Conservation (phyloP, 2,113 vertebrate species). For the Emydura subglobosa region DNA sequence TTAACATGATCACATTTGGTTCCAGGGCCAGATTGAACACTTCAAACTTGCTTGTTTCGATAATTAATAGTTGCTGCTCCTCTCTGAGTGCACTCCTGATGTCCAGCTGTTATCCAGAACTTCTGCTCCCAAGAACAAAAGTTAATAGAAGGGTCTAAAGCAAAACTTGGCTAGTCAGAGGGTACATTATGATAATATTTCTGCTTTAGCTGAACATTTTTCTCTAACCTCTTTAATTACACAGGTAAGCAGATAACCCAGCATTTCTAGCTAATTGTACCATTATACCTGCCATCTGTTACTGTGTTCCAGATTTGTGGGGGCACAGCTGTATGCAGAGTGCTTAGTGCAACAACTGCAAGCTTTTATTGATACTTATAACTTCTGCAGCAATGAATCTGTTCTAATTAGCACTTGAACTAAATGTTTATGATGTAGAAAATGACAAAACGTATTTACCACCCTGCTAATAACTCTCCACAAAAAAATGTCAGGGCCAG, state of each 20-base stretch:
- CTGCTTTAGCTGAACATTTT: neutral
- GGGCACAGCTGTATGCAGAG: constrained; percentile 49
- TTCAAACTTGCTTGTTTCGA: neutral
- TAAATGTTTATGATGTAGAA: constrained; percentile 58
- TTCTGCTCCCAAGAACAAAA: neutral
- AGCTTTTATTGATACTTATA: constrained; percentile 42
- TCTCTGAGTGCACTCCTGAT: neutral
- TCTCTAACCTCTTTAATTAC: constrained; percentile 2
- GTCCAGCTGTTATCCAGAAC: neutral
- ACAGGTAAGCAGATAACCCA: constrained; percentile 14
- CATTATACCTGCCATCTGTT: constrained; percentile 55
- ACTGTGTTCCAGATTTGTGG: neutral
- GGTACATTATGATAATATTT: neutral
- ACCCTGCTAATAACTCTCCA: constrained; percentile 38
- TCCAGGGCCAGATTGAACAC: neutral
- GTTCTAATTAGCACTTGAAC: constrained; percentile 59
- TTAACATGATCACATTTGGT: neutral
- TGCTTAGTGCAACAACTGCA: constrained; percentile 12
- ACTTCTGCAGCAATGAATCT: constrained; percentile 57
- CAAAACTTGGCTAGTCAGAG: neutral
- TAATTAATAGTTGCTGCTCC: neutral
- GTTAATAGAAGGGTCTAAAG: neutral
- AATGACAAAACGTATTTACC: constrained; percentile 60
- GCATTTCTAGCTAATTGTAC: constrained; percentile 20
- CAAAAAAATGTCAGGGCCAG: neutral